A percentile compares a stretch with the other conserved stretches of the same genome.
phyloP scores from a whole-genome alignment of 2,113 vertebrate species.

The Sapajus apella region DNA sequence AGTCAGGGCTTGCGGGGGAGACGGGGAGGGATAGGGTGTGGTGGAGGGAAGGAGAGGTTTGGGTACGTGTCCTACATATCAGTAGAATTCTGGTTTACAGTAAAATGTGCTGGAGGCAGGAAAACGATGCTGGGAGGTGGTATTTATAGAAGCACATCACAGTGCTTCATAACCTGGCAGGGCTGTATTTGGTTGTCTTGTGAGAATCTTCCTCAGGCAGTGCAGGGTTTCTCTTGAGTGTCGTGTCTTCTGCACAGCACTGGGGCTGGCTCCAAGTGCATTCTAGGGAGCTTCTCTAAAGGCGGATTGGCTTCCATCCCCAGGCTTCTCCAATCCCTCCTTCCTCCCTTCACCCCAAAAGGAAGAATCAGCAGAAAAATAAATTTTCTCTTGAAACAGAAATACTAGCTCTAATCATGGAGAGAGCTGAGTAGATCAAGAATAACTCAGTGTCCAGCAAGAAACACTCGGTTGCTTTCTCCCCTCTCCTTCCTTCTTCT shows the following conservation, averaged over 20 bases:
- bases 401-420: background rate
- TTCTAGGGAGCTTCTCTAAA: background rate
- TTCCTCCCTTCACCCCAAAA: background rate
- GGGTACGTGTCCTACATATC: background rate
- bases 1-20: rapidly evolving
- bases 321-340: rapidly evolving
- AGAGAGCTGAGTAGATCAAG: too few relatives aligned
- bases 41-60: background rate
- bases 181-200: background rate
- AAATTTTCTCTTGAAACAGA: background rate
- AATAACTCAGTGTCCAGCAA: background rate
- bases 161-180: background rate
- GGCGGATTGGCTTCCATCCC: background rate
- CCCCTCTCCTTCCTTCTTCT: background rate
- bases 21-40: rapidly evolving
- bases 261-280: rapidly evolving
- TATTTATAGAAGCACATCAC: background rate
- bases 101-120: background rate
- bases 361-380: background rate
- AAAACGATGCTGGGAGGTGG: background rate
- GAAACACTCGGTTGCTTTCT: rapidly evolving
- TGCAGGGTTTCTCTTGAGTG: background rate
- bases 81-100: background rate
- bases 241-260: rapidly evolving
- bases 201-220: background rate